A percentile compares a stretch with the other conserved stretches of the same genome.
Evolutionary conservation across 2,888 invertebrate genomes (phyloP).

Genomic region (Brachyptera risi): DNA sequence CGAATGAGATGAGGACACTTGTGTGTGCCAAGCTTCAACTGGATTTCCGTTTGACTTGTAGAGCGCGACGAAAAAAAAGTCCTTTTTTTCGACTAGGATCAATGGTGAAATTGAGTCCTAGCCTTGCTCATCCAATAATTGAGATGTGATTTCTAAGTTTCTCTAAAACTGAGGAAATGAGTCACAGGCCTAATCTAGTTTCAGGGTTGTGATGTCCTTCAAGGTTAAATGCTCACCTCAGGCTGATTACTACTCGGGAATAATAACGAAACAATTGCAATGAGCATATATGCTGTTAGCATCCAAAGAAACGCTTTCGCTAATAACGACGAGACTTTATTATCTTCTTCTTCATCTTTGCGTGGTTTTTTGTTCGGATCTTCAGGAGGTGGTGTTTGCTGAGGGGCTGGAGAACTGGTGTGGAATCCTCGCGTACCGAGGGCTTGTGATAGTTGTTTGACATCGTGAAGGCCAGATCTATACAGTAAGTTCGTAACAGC

Average conservation of each 20-base stretch:
- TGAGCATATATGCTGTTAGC: constrained; percentile 68
- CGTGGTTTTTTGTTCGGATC: constrained; percentile 37
- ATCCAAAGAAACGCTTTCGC: constrained; percentile 78
- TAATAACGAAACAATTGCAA: constrained; percentile 66
- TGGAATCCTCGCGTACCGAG: constrained; percentile 28
- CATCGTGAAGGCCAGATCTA: constrained; percentile 34
- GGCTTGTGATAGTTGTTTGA: constrained; percentile 35
- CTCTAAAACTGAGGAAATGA: too few species aligned
- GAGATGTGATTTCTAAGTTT: too few species aligned
- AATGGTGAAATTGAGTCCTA: too few species aligned
- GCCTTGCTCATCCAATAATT: too few species aligned
- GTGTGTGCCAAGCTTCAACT: too few species aligned
- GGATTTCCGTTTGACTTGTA: too few species aligned
- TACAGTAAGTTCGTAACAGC: constrained; percentile 47
- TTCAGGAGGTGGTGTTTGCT: constrained; percentile 22
- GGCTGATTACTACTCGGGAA: constrained; percentile 68
- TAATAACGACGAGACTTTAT: constrained; percentile 65
- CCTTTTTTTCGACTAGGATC: too few species aligned
- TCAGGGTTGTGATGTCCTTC: too few species aligned
- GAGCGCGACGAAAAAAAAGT: too few species aligned
- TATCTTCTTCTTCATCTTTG: constrained; percentile 53
- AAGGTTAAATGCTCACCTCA: constrained; percentile 59
- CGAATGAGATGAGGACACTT: too few species aligned
- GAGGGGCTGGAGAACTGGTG: constrained; percentile 26
- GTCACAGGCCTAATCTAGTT: too few species aligned